A percentile compares a stretch with the other conserved stretches of the same genome.
Evolutionary conservation across 1,140 invertebrate genomes (phyloP).

Genomic region (Elymnias hypermnestra): DNA sequence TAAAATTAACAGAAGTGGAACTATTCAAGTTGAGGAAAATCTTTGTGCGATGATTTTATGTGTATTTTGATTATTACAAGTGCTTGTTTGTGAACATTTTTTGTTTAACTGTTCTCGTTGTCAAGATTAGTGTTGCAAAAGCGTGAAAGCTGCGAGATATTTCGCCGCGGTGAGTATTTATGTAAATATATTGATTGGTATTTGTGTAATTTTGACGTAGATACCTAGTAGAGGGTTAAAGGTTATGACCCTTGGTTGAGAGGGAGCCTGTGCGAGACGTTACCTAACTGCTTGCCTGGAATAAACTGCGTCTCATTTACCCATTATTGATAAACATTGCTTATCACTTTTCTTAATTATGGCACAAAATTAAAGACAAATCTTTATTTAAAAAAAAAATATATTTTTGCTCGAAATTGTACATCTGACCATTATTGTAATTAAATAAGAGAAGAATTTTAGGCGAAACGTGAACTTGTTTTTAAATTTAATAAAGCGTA

Average conservation of each 20-base stretch:
- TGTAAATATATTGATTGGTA: slow-evolving; percentile 39
- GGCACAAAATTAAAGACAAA: too few species aligned
- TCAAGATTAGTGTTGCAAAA: slow-evolving; percentile 14
- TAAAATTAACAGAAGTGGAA: slow-evolving; percentile 24
- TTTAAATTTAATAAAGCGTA: too few species aligned
- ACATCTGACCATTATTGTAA: too few species aligned
- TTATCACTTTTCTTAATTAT: too few species aligned
- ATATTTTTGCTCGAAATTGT: too few species aligned
- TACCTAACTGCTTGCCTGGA: slow-evolving; percentile 41
- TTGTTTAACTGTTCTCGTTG: too few species aligned
- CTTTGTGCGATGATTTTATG: slow-evolving; percentile 25
- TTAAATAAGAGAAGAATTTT: too few species aligned
- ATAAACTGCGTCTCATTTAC: slow-evolving; percentile 22
- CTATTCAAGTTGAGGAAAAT: slow-evolving; percentile 22
- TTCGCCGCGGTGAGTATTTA: slow-evolving; percentile 45
- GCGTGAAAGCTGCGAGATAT: slow-evolving; percentile 20
- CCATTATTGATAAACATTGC: slow-evolving; percentile 1
- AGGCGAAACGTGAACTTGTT: too few species aligned
- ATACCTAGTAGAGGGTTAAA: slow-evolving; percentile 35
- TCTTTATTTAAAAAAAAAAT: too few species aligned
- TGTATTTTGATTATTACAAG: slow-evolving; percentile 21
- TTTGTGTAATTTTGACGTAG: slow-evolving; percentile 39
- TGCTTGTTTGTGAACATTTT: slow-evolving; percentile 21
- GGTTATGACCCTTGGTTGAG: slow-evolving; percentile 50
- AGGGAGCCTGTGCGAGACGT: slow-evolving; percentile 36